phyloP scores from a whole-genome alignment of 2,888 invertebrate genomes.

The Apamea crenata region DNA sequence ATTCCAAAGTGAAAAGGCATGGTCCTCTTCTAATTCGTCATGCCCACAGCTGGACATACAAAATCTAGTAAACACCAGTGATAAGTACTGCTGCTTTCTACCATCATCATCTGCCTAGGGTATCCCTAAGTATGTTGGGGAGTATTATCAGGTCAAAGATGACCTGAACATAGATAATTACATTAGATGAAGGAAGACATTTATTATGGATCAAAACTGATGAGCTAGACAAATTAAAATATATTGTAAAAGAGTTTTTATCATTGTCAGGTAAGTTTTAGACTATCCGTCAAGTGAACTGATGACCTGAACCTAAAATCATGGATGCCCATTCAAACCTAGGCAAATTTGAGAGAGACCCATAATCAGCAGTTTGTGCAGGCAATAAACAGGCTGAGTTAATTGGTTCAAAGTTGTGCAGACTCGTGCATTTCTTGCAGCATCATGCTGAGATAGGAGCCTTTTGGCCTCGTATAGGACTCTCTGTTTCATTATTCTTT shows the following conservation, averaged over 20 bases:
- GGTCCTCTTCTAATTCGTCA: neutral
- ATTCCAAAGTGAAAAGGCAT: neutral
- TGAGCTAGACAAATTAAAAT: neutral
- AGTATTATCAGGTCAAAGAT: too few relatives aligned
- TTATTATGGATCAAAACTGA: too few relatives aligned
- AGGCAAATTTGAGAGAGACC: neutral
- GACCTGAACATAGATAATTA: too few relatives aligned
- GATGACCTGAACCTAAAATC: neutral
- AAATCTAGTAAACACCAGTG: neutral
- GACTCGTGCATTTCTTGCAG: neutral
- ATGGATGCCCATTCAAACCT: neutral
- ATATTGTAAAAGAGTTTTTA: neutral
- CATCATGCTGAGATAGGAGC: too few relatives aligned
- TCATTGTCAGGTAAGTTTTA: neutral
- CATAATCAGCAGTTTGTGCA: neutral
- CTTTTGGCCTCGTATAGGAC: too few relatives aligned
- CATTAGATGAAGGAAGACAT: too few relatives aligned
- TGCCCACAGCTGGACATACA: neutral
- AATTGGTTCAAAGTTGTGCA: constrained; percentile 1
- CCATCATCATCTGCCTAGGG: too few relatives aligned
- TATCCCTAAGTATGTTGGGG: neutral
- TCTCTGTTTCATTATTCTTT: too few relatives aligned
- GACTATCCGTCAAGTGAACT: too few relatives aligned
- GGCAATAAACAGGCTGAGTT: neutral
- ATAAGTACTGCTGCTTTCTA: neutral